Base-by-base conservation (phyloP, 2,888 invertebrate species). In the Sthenelais limicola region DNA sequence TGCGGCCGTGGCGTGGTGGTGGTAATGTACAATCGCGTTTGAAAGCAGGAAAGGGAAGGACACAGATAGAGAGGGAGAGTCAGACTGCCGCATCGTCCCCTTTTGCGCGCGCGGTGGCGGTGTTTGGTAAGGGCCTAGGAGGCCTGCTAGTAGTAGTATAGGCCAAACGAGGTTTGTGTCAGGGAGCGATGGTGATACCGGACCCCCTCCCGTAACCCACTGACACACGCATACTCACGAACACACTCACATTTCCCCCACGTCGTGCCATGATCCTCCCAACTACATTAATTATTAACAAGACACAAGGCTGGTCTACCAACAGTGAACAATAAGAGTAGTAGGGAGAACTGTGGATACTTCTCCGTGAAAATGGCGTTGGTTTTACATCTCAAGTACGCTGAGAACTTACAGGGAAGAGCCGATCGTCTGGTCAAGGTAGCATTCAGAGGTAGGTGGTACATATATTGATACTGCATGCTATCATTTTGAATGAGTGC, bases 361-460 rank as follows among this genome's bases (percentile, higher is more conserved):
- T n/a, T n/a, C n/a, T n/a, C n/a, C n/a, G n/a, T 38, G 67, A 70
- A 56, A 70, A 85, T 87, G 87, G 86, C 87, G 68, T 76, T 87
- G 28, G 79, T 84, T 33, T 75, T 87, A 12, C 84, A 86, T 75
- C 76, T 87, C 28, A 86, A 85, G 74, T 85, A 84, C 78, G 84
- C 83, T 21, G 86, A 86, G 71, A 81, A 83, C 75, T 77, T 87
- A 35, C 81, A 81, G 38, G 84, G 84, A 18, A 80, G 79, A 51
- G 81, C 80, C 2, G 86, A 85, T 72, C 76, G 86, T 21, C 77
- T 85, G 72, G 84, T 83, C 47, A 87, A 86, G 74, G 85, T 85
- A 26, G 81, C 83, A 79, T 94, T 94, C 84, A 89, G 94, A 90
- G 94, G 94, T 94, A 90, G 91, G 70, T 70, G 32, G 9, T n/a